Evolutionary conservation across 2,888 invertebrate species (phyloP), one percentile per base, ranked within the genome.

Genomic region (Chrysotoxum bicinctum): DNA sequence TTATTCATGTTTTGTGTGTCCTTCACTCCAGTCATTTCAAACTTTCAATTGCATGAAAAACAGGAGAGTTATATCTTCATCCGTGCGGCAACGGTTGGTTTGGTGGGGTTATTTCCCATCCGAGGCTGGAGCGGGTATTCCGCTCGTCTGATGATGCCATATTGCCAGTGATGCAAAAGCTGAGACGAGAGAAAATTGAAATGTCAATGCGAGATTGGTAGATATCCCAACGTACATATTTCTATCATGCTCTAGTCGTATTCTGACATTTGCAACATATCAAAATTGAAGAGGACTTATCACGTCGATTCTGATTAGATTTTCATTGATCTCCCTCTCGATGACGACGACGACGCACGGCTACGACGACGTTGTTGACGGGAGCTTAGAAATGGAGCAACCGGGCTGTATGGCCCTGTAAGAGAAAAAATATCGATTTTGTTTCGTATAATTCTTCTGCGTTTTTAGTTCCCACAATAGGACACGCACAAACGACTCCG

Each of bases 241-340:
- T 75, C 68, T 50, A 66, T 50, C 50, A 32, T 16, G 30, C 19
- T 60, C 8, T n/a, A 30, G 23, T 40, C 48, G 60, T 68, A 48
- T 79, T 48, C 83, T 75, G 85, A 85, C 81, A 77, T 58, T 85
- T 81, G 81, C 77, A 73, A 85, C 68, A 85, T 80, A 85, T 85
- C 85, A 60, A 76, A 85, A 81, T 85, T 77, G 85, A 85, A 84
- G 81, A 81, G 85, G 85, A 81, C 85, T 85, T 85, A 81, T 85
- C 85, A 85, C 81, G 81, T 85, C 85, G 85, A 73, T 81, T 85
- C 73, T 85, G 85, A 85, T 85, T 85, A 85, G 85, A 85, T 85
- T 85, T 85, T 81, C 85, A 81, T 73, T 85, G 81, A 85, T 85
- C 85, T 72, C 26, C 75, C 66, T 54, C 56, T 64, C 19, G 14